Base-by-base conservation (phyloP, 2,797 vertebrate genomes). In the Phoxinus dragarum region DNA sequence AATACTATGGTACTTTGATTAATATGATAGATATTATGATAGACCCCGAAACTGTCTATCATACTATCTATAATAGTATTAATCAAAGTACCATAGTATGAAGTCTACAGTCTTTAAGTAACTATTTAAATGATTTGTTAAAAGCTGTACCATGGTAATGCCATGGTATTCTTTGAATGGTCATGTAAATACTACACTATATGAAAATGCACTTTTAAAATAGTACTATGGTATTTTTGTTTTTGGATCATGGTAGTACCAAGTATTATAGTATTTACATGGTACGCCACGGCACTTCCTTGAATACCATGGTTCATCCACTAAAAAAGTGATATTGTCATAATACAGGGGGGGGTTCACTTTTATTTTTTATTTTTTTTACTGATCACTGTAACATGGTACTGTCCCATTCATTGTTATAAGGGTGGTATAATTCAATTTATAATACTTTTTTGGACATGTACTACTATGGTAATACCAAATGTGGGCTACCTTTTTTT, bases 41-140 rank as follows among this genome's bases (percentile, higher is more conserved):
- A 31, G 59, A 78, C 88, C 47, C 47, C 47, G 4, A 47, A 86
- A 80, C 44, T 47, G 4, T 44, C 44, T 14, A 14, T 47, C 12
- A 47, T 47, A 47, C 44, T 14, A 47, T 49, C 47, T 49, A 49
- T 17, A 16, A 47, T 16, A 49, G 47, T 49, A 16, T 49, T 16
- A 49, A 49, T 49, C 47, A 16, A 49, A 17, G 14, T 49, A 49
- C 47, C 47, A 49, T 49, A 49, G 44, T 49, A 17, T 1, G 16
- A 34, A 80, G 34, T 56, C 69, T 34, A 21, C 5, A 0, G 27
- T 44, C 36, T 52, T 4, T 75, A 56, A 17, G 31, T 34, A 42
- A 36, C 79, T 82, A 56, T 23, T 64, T 66, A 40, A 16, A 47
- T 16, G 16, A 59, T 34, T 49, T 54, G 31, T 77, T 80, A 6